Base-by-base conservation (phyloP, 2,113 vertebrate genomes). In the Blennius ocellaris region DNA sequence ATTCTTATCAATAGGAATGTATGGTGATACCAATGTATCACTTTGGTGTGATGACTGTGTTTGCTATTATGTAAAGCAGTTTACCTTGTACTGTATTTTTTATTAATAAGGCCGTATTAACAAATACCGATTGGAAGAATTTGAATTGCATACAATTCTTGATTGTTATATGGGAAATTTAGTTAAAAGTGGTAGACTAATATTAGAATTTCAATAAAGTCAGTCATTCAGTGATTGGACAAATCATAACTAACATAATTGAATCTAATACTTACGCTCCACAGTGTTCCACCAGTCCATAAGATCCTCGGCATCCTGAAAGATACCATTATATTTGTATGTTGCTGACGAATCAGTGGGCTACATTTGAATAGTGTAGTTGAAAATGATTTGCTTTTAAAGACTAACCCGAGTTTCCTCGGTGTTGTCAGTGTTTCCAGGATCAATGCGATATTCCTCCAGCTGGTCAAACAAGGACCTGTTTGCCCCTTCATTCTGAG, bases 241-340 rank as follows among this genome's bases (percentile, higher is more conserved):
- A 37, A 49, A 38, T 8, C 4, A 44, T 15, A 2, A 15, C 0
- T 11, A 41, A 37, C 17, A 6, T 0, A 7, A 12, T 59, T 44
- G 21, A 0, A 41, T 12, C 3, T 64, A 11, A 14, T 12, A 89
- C 92, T 92, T 64, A 93, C 93, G 71, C 58, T 93, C 89, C 69
- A 93, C 93, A 0, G 78, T 90, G 66, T 84, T 76, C 93, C 93
- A 94, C 93, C 93, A 94, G 17, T 91, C 87, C 92, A 94, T 93
- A 10, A 94, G 90, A 60, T 73, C 51, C 3, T 90, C 85, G 69
- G 78, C 57, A 75, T 90, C 90, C 93, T 94, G 66, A 41, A 78
- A 88, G 8, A 84, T 3, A 81, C 0, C 5, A 39, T 49, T 0
- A 37, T 8, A 57, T 69, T 52, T 11, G 8, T 15, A 50, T 12